Conservation (phyloP, 2,797 vertebrate species). For the Ptychadena robeensis region DNA sequence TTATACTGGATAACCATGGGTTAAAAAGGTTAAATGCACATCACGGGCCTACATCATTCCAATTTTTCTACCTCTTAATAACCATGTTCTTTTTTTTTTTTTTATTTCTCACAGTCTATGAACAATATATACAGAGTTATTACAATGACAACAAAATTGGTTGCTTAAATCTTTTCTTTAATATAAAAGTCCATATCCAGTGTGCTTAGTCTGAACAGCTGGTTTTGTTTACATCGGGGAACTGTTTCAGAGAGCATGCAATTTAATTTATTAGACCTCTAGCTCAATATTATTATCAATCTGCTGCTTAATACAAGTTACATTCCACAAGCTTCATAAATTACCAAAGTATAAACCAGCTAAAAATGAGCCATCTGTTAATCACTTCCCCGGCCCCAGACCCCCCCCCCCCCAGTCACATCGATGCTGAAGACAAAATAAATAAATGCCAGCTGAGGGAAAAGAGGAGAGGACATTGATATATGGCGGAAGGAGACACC, state of each 20-base stretch:
- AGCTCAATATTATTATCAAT: constrained; percentile 77
- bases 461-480: constrained; percentile 55
- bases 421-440: constrained; percentile 63
- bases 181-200: constrained; percentile 71
- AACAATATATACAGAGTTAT: constrained; percentile 71
- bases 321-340: constrained; percentile 78
- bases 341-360: constrained; percentile 72
- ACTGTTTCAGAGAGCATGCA: constrained; percentile 72
- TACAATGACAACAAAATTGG: constrained; percentile 76
- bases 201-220: constrained; percentile 72
- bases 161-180: constrained; percentile 74
- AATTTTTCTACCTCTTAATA: neutral
- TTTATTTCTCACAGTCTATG: constrained; percentile 61
- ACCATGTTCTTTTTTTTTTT: constrained; percentile 57
- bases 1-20: neutral
- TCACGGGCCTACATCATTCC: neutral
- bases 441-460: constrained; percentile 70
- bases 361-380: constrained; percentile 76
- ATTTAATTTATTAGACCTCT: constrained; percentile 77
- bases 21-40: neutral
- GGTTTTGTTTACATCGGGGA: constrained; percentile 76
- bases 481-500: constrained; percentile 64
- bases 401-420: constrained; percentile 63
- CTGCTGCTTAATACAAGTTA: constrained; percentile 77
- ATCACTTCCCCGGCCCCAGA: constrained; percentile 64